A percentile compares a stretch with the other conserved stretches of the same genome.
phyloP scores from a whole-genome alignment of 2,113 vertebrate genomes.

The Mus spicilegus region DNA sequence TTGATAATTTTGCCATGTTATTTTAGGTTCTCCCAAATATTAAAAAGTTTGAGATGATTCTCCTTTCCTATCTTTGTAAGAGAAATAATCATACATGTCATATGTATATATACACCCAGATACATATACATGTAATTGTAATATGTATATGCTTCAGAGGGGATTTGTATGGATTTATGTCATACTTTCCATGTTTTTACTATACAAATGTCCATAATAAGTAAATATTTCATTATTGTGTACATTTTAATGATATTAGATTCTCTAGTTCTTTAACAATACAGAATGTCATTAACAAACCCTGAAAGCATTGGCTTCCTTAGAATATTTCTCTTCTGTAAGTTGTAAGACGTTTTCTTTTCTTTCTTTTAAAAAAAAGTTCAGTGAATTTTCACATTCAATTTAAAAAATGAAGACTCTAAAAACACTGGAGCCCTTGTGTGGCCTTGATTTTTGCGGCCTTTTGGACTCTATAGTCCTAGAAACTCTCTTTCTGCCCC shows the following conservation, averaged over 20 bases:
- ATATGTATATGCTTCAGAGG: background rate
- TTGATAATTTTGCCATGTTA: background rate
- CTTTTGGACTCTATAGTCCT: background rate
- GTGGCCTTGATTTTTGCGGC: background rate
- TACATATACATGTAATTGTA: background rate
- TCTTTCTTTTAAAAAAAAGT: background rate
- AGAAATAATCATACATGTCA: background rate
- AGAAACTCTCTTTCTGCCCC: background rate
- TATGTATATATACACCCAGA: background rate
- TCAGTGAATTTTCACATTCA: background rate
- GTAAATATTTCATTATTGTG: background rate
- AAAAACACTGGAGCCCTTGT: background rate
- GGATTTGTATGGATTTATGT: background rate
- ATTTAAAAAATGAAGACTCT: background rate
- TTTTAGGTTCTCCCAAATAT: background rate
- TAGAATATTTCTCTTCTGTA: background rate
- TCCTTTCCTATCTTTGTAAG: background rate
- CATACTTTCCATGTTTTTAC: constrained; percentile 14
- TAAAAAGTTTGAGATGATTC: background rate
- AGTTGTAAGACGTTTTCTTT: background rate
- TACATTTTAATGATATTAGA: background rate
- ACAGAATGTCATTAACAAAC: background rate
- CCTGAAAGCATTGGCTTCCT: background rate
- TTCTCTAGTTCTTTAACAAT: background rate
- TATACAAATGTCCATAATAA: background rate